Base-by-base conservation (phyloP, 2,888 invertebrate genomes). In the Plagodis dolabraria region DNA sequence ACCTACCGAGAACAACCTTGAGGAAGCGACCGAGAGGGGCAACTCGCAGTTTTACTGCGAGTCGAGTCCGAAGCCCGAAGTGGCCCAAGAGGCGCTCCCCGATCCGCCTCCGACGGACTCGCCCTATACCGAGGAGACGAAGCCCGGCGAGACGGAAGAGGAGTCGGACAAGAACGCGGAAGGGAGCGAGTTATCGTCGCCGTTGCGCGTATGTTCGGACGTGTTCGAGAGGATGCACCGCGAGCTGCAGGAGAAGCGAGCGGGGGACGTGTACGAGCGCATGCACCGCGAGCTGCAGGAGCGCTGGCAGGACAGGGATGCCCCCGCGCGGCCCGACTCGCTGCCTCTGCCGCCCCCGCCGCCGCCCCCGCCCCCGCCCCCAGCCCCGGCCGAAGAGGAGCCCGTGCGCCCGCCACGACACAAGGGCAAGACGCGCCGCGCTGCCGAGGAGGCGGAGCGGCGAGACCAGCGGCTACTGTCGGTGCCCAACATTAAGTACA, bases 221-320 rank as follows among this genome's bases (percentile, higher is more conserved):
- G 85, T 83, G 60, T 89, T 85, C 74, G 90, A 89, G 68, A 74
- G 90, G 52, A 89, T 88, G 89, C 89, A 89, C 74, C 74, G 76
- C 56, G 90, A 89, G 72, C 69, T 88, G 65, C 85, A 84, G 65
- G 90, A 88, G 64, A 78, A 79, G 69, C 71, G 87, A 47, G 69
- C 77, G 22, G 47, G 76, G 36, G 89, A 90, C 76, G 86, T 79
- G 59, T 89, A 87, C 76, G 87, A 87, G 57, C 76, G 89, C 63
- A 89, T 89, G 89, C 89, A 89, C 70, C 77, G 77, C 60, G 91
- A 90, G 83, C 88, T 92, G 70, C 89, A 89, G 69, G 89, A 88
- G 79, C 79, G 87, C 59, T 89, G 89, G 88, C 86, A 79, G 66
- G 84, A 80, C 58, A 73, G 71, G 85, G 93, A 79, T 22, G 80